These are phyloP conservation scores for Sciurus niger DNA, from an alignment of 2,113 vertebrate genomes.

Conservation along the genomic window DNA sequence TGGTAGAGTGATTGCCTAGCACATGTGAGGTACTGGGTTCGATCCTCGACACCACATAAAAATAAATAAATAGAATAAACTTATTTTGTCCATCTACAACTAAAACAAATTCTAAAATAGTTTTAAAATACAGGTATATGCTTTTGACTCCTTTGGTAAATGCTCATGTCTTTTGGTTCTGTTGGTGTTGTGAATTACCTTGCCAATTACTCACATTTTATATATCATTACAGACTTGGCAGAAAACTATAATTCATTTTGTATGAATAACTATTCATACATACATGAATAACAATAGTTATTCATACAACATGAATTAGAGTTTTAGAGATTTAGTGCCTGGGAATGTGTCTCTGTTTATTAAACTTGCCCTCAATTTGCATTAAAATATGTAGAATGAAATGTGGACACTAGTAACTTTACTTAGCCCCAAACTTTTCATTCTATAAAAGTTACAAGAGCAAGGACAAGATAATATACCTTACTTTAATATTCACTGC, in stretches of 20 bases:
- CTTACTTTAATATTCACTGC: conserved; percentile 10
- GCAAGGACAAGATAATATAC: neutral
- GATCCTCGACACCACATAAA: no score
- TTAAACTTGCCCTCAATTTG: conserved; percentile 28
- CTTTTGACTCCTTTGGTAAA: neutral
- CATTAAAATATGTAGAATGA: conserved; percentile 49
- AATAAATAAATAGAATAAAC: no score
- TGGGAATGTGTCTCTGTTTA: neutral
- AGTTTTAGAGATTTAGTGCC: conserved; percentile 8
- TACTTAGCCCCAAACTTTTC: neutral
- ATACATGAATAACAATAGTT: no score
- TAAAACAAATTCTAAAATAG: no score
- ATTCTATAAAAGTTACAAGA: neutral
- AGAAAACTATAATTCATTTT: conserved; percentile 24
- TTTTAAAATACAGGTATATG: conserved; percentile 46
- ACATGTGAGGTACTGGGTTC: no score
- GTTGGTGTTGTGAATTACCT: conserved; percentile 50
- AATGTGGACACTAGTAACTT: neutral
- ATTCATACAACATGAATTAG: neutral
- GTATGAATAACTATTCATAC: neutral
- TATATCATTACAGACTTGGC: conserved; percentile 31
- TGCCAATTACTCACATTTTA: conserved; percentile 41
- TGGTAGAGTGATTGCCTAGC: neutral
- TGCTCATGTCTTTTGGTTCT: conserved; percentile 60
- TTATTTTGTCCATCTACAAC: no score